Evolutionary conservation across 2,113 vertebrate species (phyloP).

Genomic region (Crocuta crocuta): DNA sequence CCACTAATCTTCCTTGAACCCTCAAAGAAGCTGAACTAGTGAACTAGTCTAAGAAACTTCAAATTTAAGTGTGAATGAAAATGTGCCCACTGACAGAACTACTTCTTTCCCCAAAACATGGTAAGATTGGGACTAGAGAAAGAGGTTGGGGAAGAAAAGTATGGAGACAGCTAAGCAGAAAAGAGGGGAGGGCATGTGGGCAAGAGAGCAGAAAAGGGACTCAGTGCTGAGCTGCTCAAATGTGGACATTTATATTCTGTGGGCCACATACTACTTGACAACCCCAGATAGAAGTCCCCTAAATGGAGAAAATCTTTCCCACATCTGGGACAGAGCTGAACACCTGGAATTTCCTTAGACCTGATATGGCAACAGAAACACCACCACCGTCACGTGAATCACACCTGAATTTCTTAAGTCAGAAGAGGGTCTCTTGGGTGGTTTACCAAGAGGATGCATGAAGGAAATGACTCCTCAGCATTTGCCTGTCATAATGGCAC

Average conservation of each 20-base stretch:
- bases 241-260: not conserved
- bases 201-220: not conserved
- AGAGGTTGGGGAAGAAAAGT: not conserved
- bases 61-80: not conserved
- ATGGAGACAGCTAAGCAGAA: not conserved
- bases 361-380: not conserved
- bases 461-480: not conserved
- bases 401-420: not conserved
- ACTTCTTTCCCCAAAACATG: not conserved
- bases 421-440: not conserved
- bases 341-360: not conserved
- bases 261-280: not conserved
- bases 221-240: not conserved
- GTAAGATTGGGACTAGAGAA: not conserved
- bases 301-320: not conserved
- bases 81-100: not conserved
- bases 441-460: not conserved
- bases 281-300: not conserved
- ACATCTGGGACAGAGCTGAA: not conserved
- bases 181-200: not conserved
- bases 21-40: conserved; percentile 1
- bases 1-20: not conserved
- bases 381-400: not conserved
- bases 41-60: not conserved
- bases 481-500: not conserved